Evolutionary conservation across 1,140 invertebrate species (phyloP).

Genomic region (Drosophila pseudoananassae): DNA sequence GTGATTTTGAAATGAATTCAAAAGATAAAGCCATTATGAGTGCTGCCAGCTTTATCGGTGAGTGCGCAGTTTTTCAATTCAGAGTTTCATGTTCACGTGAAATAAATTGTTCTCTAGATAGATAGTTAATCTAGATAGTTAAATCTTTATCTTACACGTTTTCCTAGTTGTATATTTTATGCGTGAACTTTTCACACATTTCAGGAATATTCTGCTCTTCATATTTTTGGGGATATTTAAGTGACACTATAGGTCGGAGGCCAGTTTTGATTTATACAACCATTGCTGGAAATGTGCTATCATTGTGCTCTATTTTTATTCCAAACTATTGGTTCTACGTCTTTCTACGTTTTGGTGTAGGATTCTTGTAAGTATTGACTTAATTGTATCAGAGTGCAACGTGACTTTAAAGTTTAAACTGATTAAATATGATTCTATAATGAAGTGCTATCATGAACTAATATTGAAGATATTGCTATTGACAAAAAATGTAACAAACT

Average conservation of each 20-base stretch:
- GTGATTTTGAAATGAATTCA: slow-evolving; percentile 81
- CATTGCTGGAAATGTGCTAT: slow-evolving; percentile 66
- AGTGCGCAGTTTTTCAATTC: slow-evolving; percentile 15
- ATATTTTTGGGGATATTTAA: slow-evolving; percentile 89
- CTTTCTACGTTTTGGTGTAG: slow-evolving; percentile 85
- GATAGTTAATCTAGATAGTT: not conserved
- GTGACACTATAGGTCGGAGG: slow-evolving; percentile 87
- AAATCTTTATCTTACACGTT: slow-evolving; percentile 20
- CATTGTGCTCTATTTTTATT: slow-evolving; percentile 85
- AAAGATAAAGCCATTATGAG: slow-evolving; percentile 79
- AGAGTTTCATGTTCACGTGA: not conserved
- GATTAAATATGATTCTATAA: not conserved
- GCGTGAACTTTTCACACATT: not conserved
- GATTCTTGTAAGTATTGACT: slow-evolving; percentile 86
- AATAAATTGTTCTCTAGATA: not conserved
- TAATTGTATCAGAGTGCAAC: no score
- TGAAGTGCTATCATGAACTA: not conserved
- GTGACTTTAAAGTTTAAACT: no score
- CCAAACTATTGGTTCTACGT: slow-evolving; percentile 85
- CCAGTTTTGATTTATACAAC: slow-evolving; percentile 85
- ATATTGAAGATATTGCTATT: not conserved
- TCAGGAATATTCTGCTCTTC: slow-evolving; percentile 86
- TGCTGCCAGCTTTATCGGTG: slow-evolving; percentile 78
- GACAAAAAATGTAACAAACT: not conserved
- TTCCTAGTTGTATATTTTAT: slow-evolving; percentile 16